Evolutionary conservation across 2,113 vertebrate species (phyloP).

Genomic region (Pedionomus torquatus): DNA sequence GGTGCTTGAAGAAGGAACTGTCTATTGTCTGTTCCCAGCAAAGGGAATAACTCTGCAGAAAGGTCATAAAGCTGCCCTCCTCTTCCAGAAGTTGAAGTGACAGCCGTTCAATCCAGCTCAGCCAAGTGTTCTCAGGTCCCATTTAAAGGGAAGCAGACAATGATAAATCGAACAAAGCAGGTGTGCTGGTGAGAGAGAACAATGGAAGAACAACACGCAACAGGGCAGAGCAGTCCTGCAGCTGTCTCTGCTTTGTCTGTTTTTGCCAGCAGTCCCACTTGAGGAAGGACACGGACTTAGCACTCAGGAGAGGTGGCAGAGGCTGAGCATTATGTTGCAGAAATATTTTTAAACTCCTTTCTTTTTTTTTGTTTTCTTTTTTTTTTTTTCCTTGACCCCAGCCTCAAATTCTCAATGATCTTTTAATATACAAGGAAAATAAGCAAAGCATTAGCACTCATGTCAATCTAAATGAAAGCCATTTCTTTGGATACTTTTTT

Average conservation of each 20-base stretch:
- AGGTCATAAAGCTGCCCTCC: not conserved
- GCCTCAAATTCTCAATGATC: not conserved
- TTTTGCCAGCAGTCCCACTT: not conserved
- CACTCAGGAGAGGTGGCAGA: not conserved
- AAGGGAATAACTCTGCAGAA: not conserved
- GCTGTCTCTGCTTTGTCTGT: not conserved
- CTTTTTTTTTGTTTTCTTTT: not conserved
- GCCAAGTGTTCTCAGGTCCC: not conserved
- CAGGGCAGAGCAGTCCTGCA: not conserved
- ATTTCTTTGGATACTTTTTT: not conserved
- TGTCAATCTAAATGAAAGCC: not conserved
- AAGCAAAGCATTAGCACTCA: constrained; percentile 11
- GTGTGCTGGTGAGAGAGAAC: not conserved
- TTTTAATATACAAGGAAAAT: constrained; percentile 25
- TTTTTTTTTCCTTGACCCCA: not conserved
- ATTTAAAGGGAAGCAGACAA: constrained; percentile 19
- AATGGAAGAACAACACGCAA: not conserved
- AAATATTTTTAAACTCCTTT: not conserved
- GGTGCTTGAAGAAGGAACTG: not conserved
- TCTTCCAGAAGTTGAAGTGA: not conserved
- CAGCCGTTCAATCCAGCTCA: not conserved
- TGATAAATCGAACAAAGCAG: constrained; percentile 8
- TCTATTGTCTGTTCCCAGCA: not conserved
- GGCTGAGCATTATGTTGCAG: not conserved
- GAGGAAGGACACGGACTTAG: not conserved